Conservation (phyloP, 2,888 invertebrate genomes). For the Zele albiditarsus region DNA sequence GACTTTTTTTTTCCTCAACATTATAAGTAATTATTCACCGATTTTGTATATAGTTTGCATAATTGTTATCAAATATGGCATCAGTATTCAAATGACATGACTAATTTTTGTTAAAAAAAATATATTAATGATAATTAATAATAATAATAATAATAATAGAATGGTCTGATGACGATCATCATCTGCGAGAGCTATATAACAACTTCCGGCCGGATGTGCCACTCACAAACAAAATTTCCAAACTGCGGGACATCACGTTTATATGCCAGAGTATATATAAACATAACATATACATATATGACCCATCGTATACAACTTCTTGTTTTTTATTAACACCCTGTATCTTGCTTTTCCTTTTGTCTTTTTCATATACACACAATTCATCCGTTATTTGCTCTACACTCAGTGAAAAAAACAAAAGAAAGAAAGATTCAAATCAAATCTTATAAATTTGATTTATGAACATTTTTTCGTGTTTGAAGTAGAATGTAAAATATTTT, state of each 20-base stretch:
- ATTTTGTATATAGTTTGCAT: too few relatives aligned
- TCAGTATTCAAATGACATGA: constrained; percentile 1
- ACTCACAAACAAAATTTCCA: constrained; percentile 48
- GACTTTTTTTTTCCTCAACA: not conserved
- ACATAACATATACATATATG: not conserved
- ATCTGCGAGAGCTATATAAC: constrained; percentile 52
- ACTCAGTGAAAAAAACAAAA: too few relatives aligned
- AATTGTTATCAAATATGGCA: not conserved
- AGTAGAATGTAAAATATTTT: too few relatives aligned
- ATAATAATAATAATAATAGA: not conserved
- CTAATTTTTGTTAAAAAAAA: not conserved
- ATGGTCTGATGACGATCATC: constrained; percentile 5
- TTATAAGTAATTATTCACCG: not conserved
- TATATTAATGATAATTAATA: not conserved
- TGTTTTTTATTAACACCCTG: constrained; percentile 20
- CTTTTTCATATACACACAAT: not conserved
- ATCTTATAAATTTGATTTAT: too few relatives aligned
- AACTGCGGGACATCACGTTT: constrained; percentile 38
- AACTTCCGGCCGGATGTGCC: constrained; percentile 65
- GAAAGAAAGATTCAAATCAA: too few relatives aligned
- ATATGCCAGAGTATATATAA: constrained; percentile 7
- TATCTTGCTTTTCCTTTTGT: not conserved
- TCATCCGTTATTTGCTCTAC: not conserved
- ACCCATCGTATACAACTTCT: constrained; percentile 3
- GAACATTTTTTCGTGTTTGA: too few relatives aligned